Evolutionary conservation across 2,797 vertebrate species (phyloP).

Genomic region (Meriones psammophilus): DNA sequence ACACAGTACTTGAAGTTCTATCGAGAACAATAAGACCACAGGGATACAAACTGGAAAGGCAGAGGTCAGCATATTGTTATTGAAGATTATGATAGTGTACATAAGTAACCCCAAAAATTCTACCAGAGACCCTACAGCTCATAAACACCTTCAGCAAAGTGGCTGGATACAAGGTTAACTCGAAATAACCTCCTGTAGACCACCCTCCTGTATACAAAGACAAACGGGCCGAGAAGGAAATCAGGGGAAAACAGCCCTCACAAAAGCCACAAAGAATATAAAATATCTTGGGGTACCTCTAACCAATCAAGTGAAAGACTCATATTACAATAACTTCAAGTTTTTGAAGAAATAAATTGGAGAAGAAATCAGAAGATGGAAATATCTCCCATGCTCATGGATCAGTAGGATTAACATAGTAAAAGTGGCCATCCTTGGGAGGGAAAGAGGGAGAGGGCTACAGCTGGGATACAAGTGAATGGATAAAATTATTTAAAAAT

Average conservation of each 20-base stretch:
- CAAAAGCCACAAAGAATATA: no score
- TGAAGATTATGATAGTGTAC: not conserved
- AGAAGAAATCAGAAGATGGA: no score
- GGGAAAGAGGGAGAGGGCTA: no score
- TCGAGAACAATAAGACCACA: not conserved
- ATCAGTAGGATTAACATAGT: no score
- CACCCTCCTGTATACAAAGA: not conserved
- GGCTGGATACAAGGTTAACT: not conserved
- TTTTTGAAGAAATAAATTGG: no score
- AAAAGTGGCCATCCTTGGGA: no score
- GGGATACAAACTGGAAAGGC: not conserved
- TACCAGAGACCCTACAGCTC: not conserved
- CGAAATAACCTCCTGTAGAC: not conserved
- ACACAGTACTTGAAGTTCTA: not conserved
- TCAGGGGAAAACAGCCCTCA: not conserved
- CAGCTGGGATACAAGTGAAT: no score
- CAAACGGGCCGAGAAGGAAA: not conserved
- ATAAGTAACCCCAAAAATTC: not conserved
- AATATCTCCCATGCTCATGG: no score
- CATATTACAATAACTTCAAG: no score
- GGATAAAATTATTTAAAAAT: no score
- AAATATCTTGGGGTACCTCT: no score
- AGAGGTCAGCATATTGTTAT: not conserved
- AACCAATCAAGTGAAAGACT: no score
- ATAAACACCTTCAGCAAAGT: not conserved